A percentile compares a stretch with the other conserved stretches of the same genome.
These are phyloP conservation scores for Thymelicus acteon DNA, from an alignment of 2,888 invertebrate species.

Conservation along the genomic window DNA sequence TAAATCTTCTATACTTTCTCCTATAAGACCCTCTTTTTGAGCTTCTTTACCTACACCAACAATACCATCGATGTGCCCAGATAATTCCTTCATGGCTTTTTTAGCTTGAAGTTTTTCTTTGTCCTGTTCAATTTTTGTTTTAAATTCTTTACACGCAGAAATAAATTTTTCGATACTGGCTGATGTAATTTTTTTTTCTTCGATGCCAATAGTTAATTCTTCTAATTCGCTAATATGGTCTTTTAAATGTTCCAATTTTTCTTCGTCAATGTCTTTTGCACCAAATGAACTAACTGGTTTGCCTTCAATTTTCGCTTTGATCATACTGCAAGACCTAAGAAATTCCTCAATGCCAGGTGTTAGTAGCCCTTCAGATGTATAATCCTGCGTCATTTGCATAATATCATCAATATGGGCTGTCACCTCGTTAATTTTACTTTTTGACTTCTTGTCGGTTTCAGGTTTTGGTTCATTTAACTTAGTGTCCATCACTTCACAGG, in stretches of 20 bases:
- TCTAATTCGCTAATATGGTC: slow-evolving; percentile 47
- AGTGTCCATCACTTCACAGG: slow-evolving; percentile 46
- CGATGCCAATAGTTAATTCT: slow-evolving; percentile 43
- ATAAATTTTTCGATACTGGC: slow-evolving; percentile 50
- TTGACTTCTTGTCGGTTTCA: slow-evolving; percentile 24
- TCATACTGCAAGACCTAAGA: slow-evolving; percentile 47
- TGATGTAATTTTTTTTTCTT: slow-evolving; percentile 43
- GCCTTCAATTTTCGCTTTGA: slow-evolving; percentile 50
- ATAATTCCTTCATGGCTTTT: slow-evolving; percentile 42
- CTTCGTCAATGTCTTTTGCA: slow-evolving; percentile 31
- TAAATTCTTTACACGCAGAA: slow-evolving; percentile 49
- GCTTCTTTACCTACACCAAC: slow-evolving; percentile 50
- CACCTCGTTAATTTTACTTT: slow-evolving; percentile 43
- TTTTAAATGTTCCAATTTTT: slow-evolving; percentile 45
- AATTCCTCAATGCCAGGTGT: slow-evolving; percentile 49
- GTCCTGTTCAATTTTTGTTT: slow-evolving; percentile 47
- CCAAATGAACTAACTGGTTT: slow-evolving; percentile 11
- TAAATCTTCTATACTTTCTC: slow-evolving; percentile 51
- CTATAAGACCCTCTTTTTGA: slow-evolving; percentile 49
- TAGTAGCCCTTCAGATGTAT: slow-evolving; percentile 48
- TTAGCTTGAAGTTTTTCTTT: slow-evolving; percentile 39
- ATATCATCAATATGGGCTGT: slow-evolving; percentile 51
- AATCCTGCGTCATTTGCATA: slow-evolving; percentile 48
- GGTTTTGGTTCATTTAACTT: slow-evolving; percentile 41
- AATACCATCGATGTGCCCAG: slow-evolving; percentile 49